These are phyloP conservation scores for Anoura caudifer DNA, from an alignment of 2,113 vertebrate genomes.

Conservation along the genomic window DNA sequence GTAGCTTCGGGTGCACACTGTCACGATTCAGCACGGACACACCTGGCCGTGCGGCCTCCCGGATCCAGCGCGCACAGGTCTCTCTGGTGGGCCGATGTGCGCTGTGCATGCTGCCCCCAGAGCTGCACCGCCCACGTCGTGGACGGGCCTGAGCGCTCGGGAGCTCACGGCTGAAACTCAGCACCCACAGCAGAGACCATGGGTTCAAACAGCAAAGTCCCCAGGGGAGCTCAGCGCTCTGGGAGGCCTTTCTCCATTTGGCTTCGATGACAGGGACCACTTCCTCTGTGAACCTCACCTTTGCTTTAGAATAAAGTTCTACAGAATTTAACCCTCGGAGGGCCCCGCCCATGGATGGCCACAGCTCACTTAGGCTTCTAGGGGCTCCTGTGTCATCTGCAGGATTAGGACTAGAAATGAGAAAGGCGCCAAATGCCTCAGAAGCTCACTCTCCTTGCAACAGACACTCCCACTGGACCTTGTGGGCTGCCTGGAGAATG, in stretches of 20 bases:
- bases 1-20: no score
- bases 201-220: not conserved
- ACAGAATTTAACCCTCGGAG: not conserved
- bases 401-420: not conserved
- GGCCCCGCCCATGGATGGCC: not conserved
- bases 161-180: not conserved
- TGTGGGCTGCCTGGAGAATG: not conserved
- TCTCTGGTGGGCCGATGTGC: rapidly evolving
- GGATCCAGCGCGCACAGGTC: not conserved
- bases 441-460: not conserved
- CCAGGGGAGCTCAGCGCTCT: rapidly evolving
- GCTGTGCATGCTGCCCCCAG: not conserved
- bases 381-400: not conserved
- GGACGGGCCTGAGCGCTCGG: rapidly evolving
- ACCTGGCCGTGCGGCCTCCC: not conserved
- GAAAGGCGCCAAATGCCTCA: not conserved
- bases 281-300: rapidly evolving
- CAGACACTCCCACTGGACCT: not conserved
- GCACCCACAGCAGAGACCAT: not conserved
- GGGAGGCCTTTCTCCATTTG: not conserved
- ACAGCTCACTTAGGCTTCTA: not conserved
- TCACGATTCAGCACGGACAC: no score
- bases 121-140: not conserved
- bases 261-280: not conserved
- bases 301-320: not conserved